Evolutionary conservation across 2,113 vertebrate species (phyloP), one percentile per base, ranked within the genome.

Genomic region (Rhynchopsitta pachyrhyncha): DNA sequence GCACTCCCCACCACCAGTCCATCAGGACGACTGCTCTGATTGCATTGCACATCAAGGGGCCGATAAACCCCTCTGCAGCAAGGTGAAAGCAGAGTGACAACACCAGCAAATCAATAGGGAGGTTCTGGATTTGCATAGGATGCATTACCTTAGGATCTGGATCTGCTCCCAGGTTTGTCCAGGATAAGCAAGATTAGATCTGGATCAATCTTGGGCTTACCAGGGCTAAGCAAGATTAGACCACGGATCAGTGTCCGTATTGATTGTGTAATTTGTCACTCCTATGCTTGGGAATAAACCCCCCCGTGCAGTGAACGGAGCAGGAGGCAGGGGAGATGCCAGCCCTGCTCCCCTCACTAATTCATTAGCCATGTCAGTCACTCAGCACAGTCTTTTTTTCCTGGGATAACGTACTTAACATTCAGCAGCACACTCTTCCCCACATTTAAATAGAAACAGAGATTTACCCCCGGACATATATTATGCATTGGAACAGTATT

Each of bases 151-250:
- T 14, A 6, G 86, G 89, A 91, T 92, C 95, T 89, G 92, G 90
- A 96, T 78, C 91, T 37, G 89, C 83, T 95, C 66, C 93, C 86
- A 69, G 44, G 47, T 79, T 94, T 92, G 88, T 71, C 90, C 88
- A 35, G 92, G 92, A 96, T 95, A 92, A 96, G 86, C 52, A 84
- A 93, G 96, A 97, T 96, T 95, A 97, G 88, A 96, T 97, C 88
- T 92, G 77, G 91, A 96, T 96, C 96, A 94, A 94, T 96, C 82
- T 81, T 3, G 0, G 81, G 77, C 70, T 96, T 92, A 96, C 66
- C 3, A 1, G 86, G 86, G 73, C 93, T 95, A 82, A 96, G 84
- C 13, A 79, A 95, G 96, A 97, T 97, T 95, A 96, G 91, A 95
- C 78, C 88, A 78, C 2, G 3, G 93, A 95, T 96, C 93, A 92